Conservation (phyloP, 1,140 invertebrate species). For the Pantala flavescens region DNA sequence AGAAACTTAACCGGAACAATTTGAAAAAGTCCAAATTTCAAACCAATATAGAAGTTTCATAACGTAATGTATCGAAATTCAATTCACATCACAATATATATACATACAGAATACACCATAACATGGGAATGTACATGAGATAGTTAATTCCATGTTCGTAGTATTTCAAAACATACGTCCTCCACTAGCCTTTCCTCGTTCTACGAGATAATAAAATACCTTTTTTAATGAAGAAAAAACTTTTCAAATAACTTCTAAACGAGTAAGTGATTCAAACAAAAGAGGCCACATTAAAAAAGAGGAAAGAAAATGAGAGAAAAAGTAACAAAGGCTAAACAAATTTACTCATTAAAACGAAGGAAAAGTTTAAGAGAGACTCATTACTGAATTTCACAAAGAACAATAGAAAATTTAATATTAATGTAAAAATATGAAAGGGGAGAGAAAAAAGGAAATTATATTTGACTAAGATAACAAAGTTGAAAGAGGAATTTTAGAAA, state of each 20-base stretch:
- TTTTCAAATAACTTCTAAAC: background rate
- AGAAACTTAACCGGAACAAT: no score
- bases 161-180: no score
- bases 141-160: no score
- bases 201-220: no score
- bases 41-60: no score
- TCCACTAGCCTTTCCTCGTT: no score
- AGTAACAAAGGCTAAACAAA: background rate
- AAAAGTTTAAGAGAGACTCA: background rate
- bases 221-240: no score
- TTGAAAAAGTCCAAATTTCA: no score
- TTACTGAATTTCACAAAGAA: slow-evolving; percentile 8
- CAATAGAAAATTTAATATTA: slow-evolving; percentile 9
- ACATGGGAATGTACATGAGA: no score
- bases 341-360: slow-evolving; percentile 3
- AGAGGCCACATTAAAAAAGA: background rate
- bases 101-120: no score
- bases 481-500: background rate
- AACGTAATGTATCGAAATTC: no score
- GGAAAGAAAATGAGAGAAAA: background rate
- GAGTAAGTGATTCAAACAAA: background rate
- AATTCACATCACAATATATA: no score
- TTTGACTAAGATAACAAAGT: slow-evolving; percentile 10
- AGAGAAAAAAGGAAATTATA: slow-evolving; percentile 5
- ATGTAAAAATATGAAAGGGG: background rate